A percentile compares a stretch with the other conserved stretches of the same genome.
phyloP scores from a whole-genome alignment of 2,797 vertebrate genomes.

The Muscicapa comitata region DNA sequence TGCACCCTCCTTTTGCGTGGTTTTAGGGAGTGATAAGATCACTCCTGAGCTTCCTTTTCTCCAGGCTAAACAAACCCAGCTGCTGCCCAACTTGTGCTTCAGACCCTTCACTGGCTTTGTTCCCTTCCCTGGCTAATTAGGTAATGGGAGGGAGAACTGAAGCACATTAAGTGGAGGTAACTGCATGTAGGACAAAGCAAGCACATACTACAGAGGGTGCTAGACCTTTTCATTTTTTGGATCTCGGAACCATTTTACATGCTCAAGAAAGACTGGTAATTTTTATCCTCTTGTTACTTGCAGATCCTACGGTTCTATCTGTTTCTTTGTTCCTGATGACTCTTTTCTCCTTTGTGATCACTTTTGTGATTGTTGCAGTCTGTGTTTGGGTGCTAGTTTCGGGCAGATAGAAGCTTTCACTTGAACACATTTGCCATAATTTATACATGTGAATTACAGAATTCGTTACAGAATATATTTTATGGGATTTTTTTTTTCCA shows the following conservation, averaged over 20 bases:
- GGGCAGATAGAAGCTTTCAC: background rate
- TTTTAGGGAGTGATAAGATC: background rate
- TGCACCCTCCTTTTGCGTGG: background rate
- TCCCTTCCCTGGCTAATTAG: background rate
- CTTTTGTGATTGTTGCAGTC: background rate
- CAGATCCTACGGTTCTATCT: background rate
- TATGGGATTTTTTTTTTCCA: background rate
- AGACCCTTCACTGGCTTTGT: background rate
- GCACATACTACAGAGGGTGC: background rate
- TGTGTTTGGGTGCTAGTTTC: background rate
- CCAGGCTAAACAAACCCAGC: background rate
- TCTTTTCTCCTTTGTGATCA: background rate
- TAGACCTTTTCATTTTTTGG: background rate
- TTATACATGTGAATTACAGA: background rate
- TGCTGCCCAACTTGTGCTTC: background rate
- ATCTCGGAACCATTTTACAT: accelerated
- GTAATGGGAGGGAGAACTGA: background rate
- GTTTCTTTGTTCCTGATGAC: background rate
- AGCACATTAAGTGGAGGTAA: accelerated
- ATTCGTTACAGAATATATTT: background rate
- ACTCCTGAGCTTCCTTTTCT: background rate
- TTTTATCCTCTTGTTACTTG: background rate
- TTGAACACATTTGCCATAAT: too few relatives aligned
- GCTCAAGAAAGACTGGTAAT: background rate
- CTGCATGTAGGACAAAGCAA: background rate